A percentile compares a stretch with the other conserved stretches of the same genome.
Evolutionary conservation across 2,113 vertebrate genomes (phyloP).

Genomic region (Phaethornis superciliosus): DNA sequence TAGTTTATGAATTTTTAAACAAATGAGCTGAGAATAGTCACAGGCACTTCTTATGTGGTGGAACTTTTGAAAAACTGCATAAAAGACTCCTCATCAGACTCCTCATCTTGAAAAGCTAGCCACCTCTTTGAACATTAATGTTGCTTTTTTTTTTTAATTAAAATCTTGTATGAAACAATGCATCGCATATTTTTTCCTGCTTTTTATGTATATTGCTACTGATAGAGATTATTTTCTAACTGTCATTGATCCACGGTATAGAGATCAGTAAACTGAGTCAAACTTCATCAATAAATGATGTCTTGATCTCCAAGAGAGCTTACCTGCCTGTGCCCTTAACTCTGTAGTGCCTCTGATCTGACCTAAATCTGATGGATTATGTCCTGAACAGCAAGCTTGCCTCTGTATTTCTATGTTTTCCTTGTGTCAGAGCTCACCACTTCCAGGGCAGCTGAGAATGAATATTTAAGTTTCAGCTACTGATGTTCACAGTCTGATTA

Average conservation of each 20-base stretch:
- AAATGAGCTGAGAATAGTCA: not conserved
- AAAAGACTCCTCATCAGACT: not conserved
- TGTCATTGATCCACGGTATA: not conserved
- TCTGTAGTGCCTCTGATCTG: not conserved
- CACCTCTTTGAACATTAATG: not conserved
- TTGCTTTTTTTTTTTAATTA: not conserved
- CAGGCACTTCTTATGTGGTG: not conserved
- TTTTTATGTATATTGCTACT: not conserved
- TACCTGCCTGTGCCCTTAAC: not conserved
- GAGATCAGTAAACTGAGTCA: not conserved
- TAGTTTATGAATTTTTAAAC: conserved; percentile 41
- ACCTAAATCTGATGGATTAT: not conserved
- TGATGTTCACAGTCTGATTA: not conserved
- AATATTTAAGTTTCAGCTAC: not conserved
- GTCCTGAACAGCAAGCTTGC: not conserved
- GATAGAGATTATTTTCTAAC: not conserved
- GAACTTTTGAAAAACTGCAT: not conserved
- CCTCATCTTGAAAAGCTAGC: not conserved
- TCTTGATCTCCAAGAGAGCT: not conserved
- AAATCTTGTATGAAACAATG: not conserved
- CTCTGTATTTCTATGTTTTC: not conserved
- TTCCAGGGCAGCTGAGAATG: not conserved
- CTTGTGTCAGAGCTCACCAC: not conserved
- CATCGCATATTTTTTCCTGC: not conserved
- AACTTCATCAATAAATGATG: not conserved